phyloP scores from a whole-genome alignment of 1,140 invertebrate species.

The Aphelinus certus region DNA sequence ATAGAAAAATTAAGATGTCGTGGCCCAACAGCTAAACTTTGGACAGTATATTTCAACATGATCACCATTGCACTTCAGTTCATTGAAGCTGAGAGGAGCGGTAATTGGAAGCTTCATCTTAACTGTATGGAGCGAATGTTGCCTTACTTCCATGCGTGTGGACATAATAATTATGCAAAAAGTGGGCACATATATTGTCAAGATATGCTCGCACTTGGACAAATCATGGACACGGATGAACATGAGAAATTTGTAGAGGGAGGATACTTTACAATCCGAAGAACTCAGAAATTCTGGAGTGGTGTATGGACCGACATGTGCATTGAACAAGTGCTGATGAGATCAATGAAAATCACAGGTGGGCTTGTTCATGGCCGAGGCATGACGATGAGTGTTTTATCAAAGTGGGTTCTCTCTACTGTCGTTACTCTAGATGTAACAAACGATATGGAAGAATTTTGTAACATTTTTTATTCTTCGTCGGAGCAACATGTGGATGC shows the following conservation, averaged over 20 bases:
- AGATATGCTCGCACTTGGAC: conserved; percentile 50
- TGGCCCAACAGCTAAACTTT: conserved; percentile 57
- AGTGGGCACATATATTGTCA: conserved; percentile 54
- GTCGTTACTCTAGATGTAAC: conserved; percentile 45
- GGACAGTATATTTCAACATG: conserved; percentile 62
- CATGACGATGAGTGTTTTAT: conserved; percentile 42
- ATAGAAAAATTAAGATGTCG: conserved; percentile 40
- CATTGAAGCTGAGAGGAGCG: conserved; percentile 56
- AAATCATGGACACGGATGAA: conserved; percentile 48
- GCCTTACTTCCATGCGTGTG: conserved; percentile 55
- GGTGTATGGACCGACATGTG: conserved; percentile 58
- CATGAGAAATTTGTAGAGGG: conserved; percentile 48
- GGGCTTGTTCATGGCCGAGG: conserved; percentile 47
- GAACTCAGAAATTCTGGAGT: conserved; percentile 58
- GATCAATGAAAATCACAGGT: conserved; percentile 51
- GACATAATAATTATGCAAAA: conserved; percentile 56
- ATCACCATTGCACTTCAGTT: conserved; percentile 55
- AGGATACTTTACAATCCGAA: conserved; percentile 54
- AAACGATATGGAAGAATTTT: conserved; percentile 49
- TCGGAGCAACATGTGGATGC: conserved; percentile 56
- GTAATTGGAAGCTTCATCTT: conserved; percentile 54
- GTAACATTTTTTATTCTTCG: conserved; percentile 32
- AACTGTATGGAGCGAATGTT: conserved; percentile 50
- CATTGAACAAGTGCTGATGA: conserved; percentile 56
- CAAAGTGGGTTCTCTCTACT: conserved; percentile 45